Conservation (phyloP, 1,140 invertebrate species). For the Octopus bimaculoides region DNA sequence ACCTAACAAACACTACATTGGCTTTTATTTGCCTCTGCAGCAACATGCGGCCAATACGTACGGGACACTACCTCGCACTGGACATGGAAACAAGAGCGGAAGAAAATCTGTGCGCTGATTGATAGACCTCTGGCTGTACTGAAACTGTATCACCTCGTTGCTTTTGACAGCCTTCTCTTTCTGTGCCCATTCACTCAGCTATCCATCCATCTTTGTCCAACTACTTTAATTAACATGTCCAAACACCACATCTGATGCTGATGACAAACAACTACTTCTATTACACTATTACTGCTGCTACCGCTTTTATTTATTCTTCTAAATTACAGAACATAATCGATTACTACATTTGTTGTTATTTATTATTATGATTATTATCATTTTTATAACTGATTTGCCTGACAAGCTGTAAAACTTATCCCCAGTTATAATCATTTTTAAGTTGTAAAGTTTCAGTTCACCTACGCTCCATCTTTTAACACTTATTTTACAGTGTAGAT, state of each 20-base stretch:
- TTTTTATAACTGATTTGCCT: too few relatives aligned
- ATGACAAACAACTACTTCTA: background rate
- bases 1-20: background rate
- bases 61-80: constrained; percentile 37
- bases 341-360: too few relatives aligned
- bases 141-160: background rate
- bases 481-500: too few relatives aligned
- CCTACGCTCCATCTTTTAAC: too few relatives aligned
- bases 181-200: background rate
- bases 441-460: too few relatives aligned
- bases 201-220: background rate
- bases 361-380: too few relatives aligned
- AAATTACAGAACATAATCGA: too few relatives aligned
- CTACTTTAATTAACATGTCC: background rate
- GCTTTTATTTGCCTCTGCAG: constrained; percentile 27
- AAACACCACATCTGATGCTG: too few relatives aligned
- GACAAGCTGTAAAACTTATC: too few relatives aligned
- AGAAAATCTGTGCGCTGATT: constrained; percentile 18
- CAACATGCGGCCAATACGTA: constrained; percentile 37
- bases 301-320: too few relatives aligned
- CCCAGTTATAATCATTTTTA: too few relatives aligned
- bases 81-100: constrained; percentile 23
- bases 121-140: constrained; percentile 11
- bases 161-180: background rate
- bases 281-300: too few relatives aligned